Conservation (phyloP, 2,113 vertebrate species). For the Anas platyrhynchos region DNA sequence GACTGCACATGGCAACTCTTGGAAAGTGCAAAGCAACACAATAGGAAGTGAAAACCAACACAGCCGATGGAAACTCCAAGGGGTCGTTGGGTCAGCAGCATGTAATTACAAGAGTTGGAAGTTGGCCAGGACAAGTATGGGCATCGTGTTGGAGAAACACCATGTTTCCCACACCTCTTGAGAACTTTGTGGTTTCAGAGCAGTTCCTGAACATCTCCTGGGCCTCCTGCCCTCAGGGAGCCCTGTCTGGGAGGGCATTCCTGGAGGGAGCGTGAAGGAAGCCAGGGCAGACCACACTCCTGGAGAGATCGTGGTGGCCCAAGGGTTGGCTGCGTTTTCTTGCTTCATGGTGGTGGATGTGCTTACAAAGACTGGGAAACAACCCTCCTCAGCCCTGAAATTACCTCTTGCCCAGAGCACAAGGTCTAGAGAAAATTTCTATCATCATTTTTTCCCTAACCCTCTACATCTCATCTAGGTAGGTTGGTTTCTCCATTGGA, state of each 20-base stretch:
- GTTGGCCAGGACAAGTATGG: background rate
- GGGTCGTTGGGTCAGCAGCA: slow-evolving; percentile 28
- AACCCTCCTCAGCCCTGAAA: background rate
- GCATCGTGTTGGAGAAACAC: background rate
- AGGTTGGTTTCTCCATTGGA: background rate
- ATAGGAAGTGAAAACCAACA: slow-evolving; percentile 55
- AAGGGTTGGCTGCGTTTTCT: background rate
- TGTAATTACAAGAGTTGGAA: slow-evolving; percentile 64
- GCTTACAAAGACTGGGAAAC: background rate
- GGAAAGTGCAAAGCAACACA: slow-evolving; percentile 35
- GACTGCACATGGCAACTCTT: background rate
- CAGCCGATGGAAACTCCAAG: slow-evolving; percentile 47
- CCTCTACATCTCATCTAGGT: background rate
- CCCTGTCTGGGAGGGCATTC: background rate
- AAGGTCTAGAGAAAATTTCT: background rate
- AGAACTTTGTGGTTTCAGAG: background rate
- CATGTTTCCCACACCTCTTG: background rate
- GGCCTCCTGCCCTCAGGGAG: background rate
- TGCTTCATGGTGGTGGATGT: rapidly evolving
- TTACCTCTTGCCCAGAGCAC: background rate
- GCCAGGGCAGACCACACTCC: rapidly evolving
- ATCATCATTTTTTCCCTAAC: background rate
- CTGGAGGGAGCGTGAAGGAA: background rate
- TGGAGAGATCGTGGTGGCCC: rapidly evolving
- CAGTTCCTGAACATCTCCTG: rapidly evolving